Evolutionary conservation across 2,888 invertebrate species (phyloP), one percentile per base, ranked within the genome.

Genomic region (Phymatocera aterrima): DNA sequence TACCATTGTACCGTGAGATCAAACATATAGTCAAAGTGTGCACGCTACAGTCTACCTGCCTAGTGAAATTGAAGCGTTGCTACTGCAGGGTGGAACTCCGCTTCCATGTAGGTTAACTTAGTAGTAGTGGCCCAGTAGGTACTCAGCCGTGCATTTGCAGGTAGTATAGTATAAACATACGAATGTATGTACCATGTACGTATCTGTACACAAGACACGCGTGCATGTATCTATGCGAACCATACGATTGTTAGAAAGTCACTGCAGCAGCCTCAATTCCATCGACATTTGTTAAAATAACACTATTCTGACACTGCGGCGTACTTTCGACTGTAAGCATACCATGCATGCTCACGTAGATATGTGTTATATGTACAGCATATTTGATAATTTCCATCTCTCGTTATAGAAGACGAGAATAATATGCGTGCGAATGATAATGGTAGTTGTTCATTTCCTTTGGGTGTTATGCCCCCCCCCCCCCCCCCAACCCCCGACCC

Each of bases 41-140:
- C 28, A 31, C 18, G 24, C 10, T 3, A 51, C 8, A 24, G 31
- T 15, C 24, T 57, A 57, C 28, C 4, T 8, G 40, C 8, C 15
- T 28, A 64, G 34, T 51, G 51, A 51, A 72, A 72, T 51, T 72
- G 72, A 72, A 72, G 48, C 51, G 48, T 34, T 72, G 51, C 51
- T 72, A 21, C n/a, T n/a, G n/a, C 72, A 51, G 72, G 72, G 72
- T 48, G 72, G n/a, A 46, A 51, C 34, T 51, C 43, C 10, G 72
- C 28, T 72, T 72, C 51, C 51, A 72, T 72, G 48, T 72, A 72
- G 72, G 72, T 72, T 72, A 72, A 72, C n/a, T n/a, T n/a, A n/a
- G n/a, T n/a, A n/a, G n/a, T 72, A 72, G 72, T 72, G n/a, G 72
- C 51, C 72, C n/a, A n/a, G n/a, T 72, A 48, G 72, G 72, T 51